Base-by-base conservation (phyloP, 37 sponge, comb jelly and placozoan species). In the Cliona cf. orientalis region DNA sequence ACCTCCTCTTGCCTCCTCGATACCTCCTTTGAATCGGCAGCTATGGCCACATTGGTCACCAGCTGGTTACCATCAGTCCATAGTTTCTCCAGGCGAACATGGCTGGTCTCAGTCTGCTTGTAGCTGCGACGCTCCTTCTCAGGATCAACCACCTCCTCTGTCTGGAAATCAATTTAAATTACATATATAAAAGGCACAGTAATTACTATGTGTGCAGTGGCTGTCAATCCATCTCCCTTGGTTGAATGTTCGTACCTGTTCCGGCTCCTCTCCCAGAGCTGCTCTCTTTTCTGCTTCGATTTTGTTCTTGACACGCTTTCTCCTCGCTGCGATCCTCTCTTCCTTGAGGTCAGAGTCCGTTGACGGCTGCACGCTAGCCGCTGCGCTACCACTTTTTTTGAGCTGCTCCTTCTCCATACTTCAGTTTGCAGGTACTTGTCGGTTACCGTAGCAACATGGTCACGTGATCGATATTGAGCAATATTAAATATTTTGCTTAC, bases 11-110 rank as follows among this genome's bases (percentile, higher is more conserved):
- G 77, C 40, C 94, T 80, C 35, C 93, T 60, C 19, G n/a, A 60
- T 44, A 89, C 88, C 66, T 95, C 97, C 53, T 92, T 85, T 3
- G 96, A 84, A 56, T 96, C 95, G 1, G 87, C 97, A 35, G 99
- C 99, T 5, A 96, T 86, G 4, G 45, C 71, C 2, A 98, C 97
- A 59, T 95, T 93, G 22, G 92, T 90, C 38, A 96, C 97, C 56
- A 98, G 89, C 62, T 93, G 89, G 3, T 74, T 76, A 4, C 96
- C 97, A 87, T 98, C 97, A 23, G 84, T 67, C 4, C 71, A 46
- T 40, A 96, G 67, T 84, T 91, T 95, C 36, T 87, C 85, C 43
- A 98, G 71, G 49, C 92, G 80, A 42, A 87, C 76, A 19, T 56
- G 69, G 60, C 96, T 95, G 71, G 89, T 81, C 36, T 78, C 81